phyloP scores from a whole-genome alignment of 2,888 invertebrate genomes.

The Heteromurus nitidus region DNA sequence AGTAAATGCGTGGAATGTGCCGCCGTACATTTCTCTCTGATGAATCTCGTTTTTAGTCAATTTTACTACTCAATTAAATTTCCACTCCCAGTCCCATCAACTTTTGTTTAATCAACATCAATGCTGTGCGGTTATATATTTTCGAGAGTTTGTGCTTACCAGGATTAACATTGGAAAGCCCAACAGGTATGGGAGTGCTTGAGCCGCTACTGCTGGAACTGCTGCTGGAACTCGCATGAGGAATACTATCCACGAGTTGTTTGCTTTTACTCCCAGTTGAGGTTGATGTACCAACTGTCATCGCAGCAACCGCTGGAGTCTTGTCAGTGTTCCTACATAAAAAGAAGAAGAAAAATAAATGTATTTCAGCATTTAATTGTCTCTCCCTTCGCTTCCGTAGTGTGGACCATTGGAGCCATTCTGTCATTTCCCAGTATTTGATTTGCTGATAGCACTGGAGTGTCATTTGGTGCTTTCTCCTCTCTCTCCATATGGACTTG shows the following conservation, averaged over 20 bases:
- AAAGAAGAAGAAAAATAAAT: not conserved
- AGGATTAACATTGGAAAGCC: constrained; percentile 30
- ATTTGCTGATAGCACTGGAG: not conserved
- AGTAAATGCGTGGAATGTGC: not conserved
- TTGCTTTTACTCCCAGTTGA: constrained; percentile 36
- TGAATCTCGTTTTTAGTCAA: too few relatives aligned
- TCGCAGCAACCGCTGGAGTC: constrained; percentile 23
- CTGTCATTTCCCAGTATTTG: not conserved
- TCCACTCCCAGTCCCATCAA: not conserved
- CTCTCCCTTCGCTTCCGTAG: not conserved
- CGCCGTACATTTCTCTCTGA: not conserved
- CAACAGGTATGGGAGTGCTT: constrained; percentile 56
- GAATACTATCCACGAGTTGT: constrained; percentile 43
- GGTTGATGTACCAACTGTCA: constrained; percentile 17
- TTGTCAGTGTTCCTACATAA: constrained; percentile 48
- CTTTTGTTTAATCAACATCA: not conserved
- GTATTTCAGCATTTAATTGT: too few relatives aligned
- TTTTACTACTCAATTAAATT: too few relatives aligned
- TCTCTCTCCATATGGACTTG: too few relatives aligned
- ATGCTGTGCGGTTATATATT: not conserved
- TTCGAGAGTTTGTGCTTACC: constrained; percentile 39
- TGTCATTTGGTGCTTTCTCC: not conserved
- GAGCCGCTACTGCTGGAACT: constrained; percentile 24
- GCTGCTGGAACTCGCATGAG: constrained; percentile 22
- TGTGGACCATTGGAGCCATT: not conserved